These are phyloP conservation scores for Crioceris asparagi DNA, from an alignment of 2,888 invertebrate genomes.

Conservation along the genomic window DNA sequence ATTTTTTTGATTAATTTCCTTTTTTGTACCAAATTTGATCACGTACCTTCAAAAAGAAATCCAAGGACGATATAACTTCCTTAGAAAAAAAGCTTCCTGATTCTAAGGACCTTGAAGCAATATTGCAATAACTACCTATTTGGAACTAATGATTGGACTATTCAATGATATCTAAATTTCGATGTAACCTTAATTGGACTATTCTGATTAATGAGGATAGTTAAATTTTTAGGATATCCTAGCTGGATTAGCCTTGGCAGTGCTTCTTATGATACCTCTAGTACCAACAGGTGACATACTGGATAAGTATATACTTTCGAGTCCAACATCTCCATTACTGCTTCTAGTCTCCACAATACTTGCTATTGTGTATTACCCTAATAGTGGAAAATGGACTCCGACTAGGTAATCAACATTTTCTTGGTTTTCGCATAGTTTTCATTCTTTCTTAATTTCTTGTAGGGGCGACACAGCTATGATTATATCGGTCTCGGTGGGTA, in stretches of 20 bases:
- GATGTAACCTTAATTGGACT: too few relatives aligned
- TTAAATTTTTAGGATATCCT: conserved; percentile 73
- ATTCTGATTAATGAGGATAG: too few relatives aligned
- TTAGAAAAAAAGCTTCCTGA: too few relatives aligned
- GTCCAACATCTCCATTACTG: conserved; percentile 51
- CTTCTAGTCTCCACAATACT: conserved; percentile 54
- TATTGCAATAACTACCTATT: too few relatives aligned
- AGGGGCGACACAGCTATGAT: conserved; percentile 87
- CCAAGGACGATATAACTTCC: too few relatives aligned
- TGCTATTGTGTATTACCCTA: conserved; percentile 69
- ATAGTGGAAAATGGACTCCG: conserved; percentile 79
- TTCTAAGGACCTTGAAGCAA: too few relatives aligned
- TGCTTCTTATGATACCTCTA: conserved; percentile 56
- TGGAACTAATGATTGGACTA: too few relatives aligned
- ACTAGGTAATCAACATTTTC: conserved; percentile 52
- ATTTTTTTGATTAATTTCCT: too few relatives aligned
- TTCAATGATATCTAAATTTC: too few relatives aligned
- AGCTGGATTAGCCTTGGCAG: conserved; percentile 62
- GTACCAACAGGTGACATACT: conserved; percentile 64
- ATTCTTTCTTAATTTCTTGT: conserved; percentile 33
- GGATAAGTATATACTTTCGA: conserved; percentile 62
- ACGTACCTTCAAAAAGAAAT: too few relatives aligned
- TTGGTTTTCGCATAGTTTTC: not conserved
- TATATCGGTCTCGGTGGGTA: conserved; percentile 69
- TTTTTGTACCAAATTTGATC: too few relatives aligned